These are phyloP conservation scores for Larimichthys crocea DNA, from an alignment of 2,113 vertebrate species.

Conservation along the genomic window DNA sequence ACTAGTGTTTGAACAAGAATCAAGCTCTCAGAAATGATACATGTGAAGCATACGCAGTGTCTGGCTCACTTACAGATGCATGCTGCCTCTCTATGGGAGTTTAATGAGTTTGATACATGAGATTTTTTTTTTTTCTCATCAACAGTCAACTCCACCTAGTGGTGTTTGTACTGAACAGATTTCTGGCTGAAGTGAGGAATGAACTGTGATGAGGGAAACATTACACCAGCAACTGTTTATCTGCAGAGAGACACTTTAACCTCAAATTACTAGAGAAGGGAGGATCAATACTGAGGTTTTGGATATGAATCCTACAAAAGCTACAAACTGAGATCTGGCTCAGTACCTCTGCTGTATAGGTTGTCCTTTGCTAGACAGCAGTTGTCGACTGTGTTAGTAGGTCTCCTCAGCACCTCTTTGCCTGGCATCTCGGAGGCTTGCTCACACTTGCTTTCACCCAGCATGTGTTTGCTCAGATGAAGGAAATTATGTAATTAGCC, in stretches of 20 bases:
- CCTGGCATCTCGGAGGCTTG: slow-evolving; percentile 68
- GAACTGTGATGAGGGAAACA: slow-evolving; percentile 55
- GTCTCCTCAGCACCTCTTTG: slow-evolving; percentile 60
- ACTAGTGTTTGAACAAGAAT: slow-evolving; percentile 11
- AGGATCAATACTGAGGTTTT: slow-evolving; percentile 44
- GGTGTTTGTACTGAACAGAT: slow-evolving; percentile 74
- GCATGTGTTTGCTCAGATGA: slow-evolving; percentile 94
- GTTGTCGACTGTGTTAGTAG: slow-evolving; percentile 34
- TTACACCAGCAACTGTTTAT: slow-evolving; percentile 56
- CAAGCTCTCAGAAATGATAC: slow-evolving; percentile 20
- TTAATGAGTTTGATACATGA: slow-evolving; percentile 69
- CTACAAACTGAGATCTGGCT: slow-evolving; percentile 48
- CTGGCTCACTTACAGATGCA: slow-evolving; percentile 56
- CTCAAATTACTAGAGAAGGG: slow-evolving; percentile 21
- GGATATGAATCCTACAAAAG: slow-evolving; percentile 27
- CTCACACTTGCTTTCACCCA: slow-evolving; percentile 80
- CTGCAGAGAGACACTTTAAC: slow-evolving; percentile 41
- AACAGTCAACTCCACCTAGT: slow-evolving; percentile 84
- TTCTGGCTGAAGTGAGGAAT: slow-evolving; percentile 53
- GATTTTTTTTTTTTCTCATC: slow-evolving; percentile 66
- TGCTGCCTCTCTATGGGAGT: slow-evolving; percentile 53
- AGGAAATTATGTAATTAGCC: slow-evolving; percentile 98
- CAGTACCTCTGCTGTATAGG: background rate
- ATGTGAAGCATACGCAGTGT: slow-evolving; percentile 34
- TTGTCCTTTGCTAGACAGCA: slow-evolving; percentile 19